Percentiles rank a stretch among this genome's conserved stretches.
Evolutionary conservation across 2,113 vertebrate species (phyloP).

Genomic region (Lichenostomus cassidix): DNA sequence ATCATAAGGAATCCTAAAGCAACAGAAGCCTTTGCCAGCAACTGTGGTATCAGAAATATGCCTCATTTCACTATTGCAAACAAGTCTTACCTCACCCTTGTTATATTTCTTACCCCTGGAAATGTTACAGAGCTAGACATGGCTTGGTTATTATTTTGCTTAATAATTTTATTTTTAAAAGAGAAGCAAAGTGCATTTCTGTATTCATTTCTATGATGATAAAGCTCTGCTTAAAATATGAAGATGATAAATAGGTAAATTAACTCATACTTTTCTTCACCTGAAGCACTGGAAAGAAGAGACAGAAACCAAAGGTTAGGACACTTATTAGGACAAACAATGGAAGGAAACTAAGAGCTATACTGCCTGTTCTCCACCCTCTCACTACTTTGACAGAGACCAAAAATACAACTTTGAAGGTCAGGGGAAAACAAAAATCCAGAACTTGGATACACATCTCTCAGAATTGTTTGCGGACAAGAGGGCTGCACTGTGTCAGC

Average conservation of each 20-base stretch:
- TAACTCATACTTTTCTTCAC: neutral
- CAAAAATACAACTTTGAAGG: conserved; percentile 30
- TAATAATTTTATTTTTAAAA: neutral
- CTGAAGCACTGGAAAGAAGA: neutral
- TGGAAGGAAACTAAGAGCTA: conserved; percentile 30
- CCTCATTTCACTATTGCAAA: neutral
- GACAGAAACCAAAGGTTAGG: neutral
- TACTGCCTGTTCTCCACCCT: conserved; percentile 6
- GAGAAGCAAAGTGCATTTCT: neutral
- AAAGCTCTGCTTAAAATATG: neutral
- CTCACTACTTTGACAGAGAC: conserved; percentile 8
- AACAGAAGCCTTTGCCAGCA: neutral
- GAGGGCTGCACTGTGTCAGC: neutral
- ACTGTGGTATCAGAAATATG: neutral
- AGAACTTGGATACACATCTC: neutral
- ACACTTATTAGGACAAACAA: neutral
- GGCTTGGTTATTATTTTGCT: neutral
- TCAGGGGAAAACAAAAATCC: conserved; percentile 22
- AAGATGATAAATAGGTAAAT: neutral
- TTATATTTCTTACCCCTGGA: neutral
- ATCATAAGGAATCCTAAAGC: neutral
- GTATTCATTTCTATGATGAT: neutral
- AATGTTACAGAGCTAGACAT: neutral
- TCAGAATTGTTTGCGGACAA: neutral
- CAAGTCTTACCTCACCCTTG: fast-evolving